phyloP scores from a whole-genome alignment of 2,888 invertebrate species.

The Crepidodera aurea region DNA sequence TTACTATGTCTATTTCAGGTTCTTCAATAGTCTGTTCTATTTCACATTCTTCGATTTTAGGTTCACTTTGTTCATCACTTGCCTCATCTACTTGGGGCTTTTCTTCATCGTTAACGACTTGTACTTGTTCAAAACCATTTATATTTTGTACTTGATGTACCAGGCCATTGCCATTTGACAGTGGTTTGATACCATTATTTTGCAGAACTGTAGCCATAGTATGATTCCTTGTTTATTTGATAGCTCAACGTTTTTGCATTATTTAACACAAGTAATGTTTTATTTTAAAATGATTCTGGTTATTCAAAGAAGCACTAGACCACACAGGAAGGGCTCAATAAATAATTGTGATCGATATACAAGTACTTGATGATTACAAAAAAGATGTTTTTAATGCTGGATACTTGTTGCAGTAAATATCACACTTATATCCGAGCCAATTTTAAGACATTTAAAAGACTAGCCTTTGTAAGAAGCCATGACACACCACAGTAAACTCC shows the following conservation, averaged over 20 bases:
- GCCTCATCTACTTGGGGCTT: slow-evolving; percentile 34
- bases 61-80: slow-evolving; percentile 56
- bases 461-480: slow-evolving; percentile 57
- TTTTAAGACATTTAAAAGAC: slow-evolving; percentile 43
- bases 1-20: slow-evolving; percentile 91
- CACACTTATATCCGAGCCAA: slow-evolving; percentile 20
- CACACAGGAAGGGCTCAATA: slow-evolving; percentile 35
- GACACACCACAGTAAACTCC: slow-evolving; percentile 48
- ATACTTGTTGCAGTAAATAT: slow-evolving; percentile 20
- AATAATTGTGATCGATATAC: background rate
- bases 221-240: slow-evolving; percentile 14
- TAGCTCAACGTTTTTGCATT: background rate
- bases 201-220: slow-evolving; percentile 83
- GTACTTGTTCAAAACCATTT: slow-evolving; percentile 46
- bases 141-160: slow-evolving; percentile 61
- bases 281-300: background rate
- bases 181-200: slow-evolving; percentile 82
- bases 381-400: background rate
- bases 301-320: slow-evolving; percentile 30
- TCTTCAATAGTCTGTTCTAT: slow-evolving; percentile 57
- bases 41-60: slow-evolving; percentile 31
- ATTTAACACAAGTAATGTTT: background rate
- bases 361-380: background rate
- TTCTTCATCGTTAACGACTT: slow-evolving; percentile 36
- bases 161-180: slow-evolving; percentile 69